phyloP scores from a whole-genome alignment of 2,888 invertebrate species.

The Caprella mutica region DNA sequence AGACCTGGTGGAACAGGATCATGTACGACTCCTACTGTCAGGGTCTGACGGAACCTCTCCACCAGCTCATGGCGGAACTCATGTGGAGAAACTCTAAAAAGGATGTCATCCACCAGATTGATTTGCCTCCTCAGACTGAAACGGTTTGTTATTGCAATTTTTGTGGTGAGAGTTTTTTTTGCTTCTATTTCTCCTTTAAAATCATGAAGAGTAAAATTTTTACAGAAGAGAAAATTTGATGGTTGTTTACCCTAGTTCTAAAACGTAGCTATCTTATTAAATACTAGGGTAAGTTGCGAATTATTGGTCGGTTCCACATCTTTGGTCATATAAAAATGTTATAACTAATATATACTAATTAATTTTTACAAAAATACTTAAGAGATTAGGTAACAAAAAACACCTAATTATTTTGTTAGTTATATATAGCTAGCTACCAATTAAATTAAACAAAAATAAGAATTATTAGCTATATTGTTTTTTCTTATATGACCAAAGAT shows the following conservation, averaged over 20 bases:
- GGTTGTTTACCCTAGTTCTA: too few species aligned
- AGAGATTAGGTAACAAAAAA: not conserved
- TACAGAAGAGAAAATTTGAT: too few species aligned
- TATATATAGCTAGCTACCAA: not conserved
- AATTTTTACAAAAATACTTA: not conserved
- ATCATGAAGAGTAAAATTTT: too few species aligned
- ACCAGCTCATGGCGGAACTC: constrained; percentile 46
- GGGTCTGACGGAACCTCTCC: constrained; percentile 44
- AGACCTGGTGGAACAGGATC: constrained; percentile 46
- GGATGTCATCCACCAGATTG: constrained; percentile 52
- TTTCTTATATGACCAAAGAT: too few species aligned
- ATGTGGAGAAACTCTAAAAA: constrained; percentile 60
- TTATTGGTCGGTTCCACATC: not conserved
- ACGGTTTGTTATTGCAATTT: constrained; percentile 23
- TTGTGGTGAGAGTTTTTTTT: too few species aligned
- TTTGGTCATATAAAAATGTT: too few species aligned
- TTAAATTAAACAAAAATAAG: not conserved
- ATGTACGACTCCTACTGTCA: constrained; percentile 47
- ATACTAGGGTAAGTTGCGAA: too few species aligned
- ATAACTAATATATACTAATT: not conserved
- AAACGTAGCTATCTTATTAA: too few species aligned
- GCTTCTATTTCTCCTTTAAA: too few species aligned
- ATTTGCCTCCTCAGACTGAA: constrained; percentile 37
- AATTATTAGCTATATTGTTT: not conserved
- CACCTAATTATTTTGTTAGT: not conserved